Conservation (phyloP, 1,140 invertebrate species). For the Sesamia nonagrioides region DNA sequence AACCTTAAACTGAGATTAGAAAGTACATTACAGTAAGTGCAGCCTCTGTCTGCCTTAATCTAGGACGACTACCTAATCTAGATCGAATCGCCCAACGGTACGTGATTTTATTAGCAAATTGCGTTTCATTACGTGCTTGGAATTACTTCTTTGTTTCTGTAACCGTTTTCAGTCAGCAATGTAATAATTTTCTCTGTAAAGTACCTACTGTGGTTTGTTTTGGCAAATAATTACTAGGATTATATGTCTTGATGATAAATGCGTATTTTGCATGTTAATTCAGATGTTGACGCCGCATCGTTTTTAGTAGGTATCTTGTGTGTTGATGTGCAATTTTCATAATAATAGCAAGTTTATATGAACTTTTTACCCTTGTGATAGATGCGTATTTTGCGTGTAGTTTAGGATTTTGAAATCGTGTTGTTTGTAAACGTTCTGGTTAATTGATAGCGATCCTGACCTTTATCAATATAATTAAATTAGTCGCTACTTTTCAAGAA, state of each 20-base stretch:
- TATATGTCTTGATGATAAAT: too few species aligned
- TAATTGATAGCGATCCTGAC: constrained; percentile 4
- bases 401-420: background rate
- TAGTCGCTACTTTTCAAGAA: background rate
- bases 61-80: constrained; percentile 37
- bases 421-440: constrained; percentile 1
- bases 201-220: background rate
- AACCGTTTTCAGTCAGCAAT: too few species aligned
- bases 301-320: background rate
- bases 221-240: background rate
- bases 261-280: too few species aligned
- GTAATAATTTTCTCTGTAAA: background rate
- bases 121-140: background rate
- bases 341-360: background rate
- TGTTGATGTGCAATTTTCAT: background rate
- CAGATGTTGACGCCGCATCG: too few species aligned
- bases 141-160: background rate
- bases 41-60: constrained; percentile 22
- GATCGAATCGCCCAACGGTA: constrained; percentile 2
- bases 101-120: constrained; percentile 3
- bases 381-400: background rate
- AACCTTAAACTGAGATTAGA: constrained; percentile 21
- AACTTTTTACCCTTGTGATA: background rate
- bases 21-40: constrained; percentile 33
- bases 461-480: background rate